Evolutionary conservation across 2,888 invertebrate species (phyloP).

Genomic region (Eupsilia transversa): DNA sequence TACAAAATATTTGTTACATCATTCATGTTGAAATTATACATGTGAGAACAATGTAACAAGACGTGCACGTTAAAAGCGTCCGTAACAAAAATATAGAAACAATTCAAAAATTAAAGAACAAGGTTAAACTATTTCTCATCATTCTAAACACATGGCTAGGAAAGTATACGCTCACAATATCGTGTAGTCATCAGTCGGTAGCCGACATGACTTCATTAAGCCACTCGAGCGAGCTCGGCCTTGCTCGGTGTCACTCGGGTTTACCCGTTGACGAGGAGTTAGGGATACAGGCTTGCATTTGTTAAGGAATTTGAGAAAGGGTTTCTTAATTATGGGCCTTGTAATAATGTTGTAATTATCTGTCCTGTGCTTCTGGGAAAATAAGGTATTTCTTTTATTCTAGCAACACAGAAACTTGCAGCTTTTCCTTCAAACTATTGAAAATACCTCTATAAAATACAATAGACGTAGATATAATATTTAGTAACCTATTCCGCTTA

Average conservation of each 20-base stretch:
- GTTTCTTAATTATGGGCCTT: slow-evolving; percentile 12
- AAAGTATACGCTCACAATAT: slow-evolving; percentile 11
- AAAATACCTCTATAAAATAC: neutral
- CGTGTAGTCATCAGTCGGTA: slow-evolving; percentile 47
- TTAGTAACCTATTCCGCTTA: too few species aligned
- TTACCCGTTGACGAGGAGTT: slow-evolving; percentile 39
- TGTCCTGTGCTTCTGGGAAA: neutral
- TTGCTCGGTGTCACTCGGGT: slow-evolving; percentile 37
- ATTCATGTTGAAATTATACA: too few species aligned
- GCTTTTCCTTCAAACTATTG: neutral
- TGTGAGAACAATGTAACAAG: too few species aligned
- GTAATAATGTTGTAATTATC: neutral
- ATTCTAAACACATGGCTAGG: neutral
- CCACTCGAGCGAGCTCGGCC: slow-evolving; percentile 30
- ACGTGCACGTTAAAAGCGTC: too few species aligned
- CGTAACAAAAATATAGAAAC: too few species aligned
- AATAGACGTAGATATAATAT: too few species aligned
- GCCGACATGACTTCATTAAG: slow-evolving; percentile 57
- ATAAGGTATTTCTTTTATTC: neutral
- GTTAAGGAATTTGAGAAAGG: slow-evolving; percentile 13
- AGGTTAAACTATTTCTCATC: neutral
- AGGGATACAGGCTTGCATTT: slow-evolving; percentile 19
- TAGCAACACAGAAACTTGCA: neutral
- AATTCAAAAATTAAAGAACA: too few species aligned
- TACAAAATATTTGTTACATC: too few species aligned